Evolutionary conservation across 2,888 invertebrate genomes (phyloP), one percentile per base, ranked within the genome.

Genomic region (Bruchidius siliquastri): DNA sequence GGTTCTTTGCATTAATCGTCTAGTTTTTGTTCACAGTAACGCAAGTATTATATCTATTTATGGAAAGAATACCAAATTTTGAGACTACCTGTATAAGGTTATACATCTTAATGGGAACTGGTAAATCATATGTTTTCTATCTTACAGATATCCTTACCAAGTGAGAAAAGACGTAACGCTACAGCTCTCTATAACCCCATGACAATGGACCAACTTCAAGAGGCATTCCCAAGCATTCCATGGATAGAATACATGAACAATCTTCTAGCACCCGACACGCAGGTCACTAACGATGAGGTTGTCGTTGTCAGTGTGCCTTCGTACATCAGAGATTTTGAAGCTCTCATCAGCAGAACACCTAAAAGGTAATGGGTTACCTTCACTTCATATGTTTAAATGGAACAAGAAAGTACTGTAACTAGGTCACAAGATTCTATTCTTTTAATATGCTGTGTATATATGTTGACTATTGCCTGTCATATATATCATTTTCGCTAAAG

Each of bases 121-220:
- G n/a, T n/a, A n/a, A n/a, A n/a, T 26, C 26, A 4, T 8, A 26
- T 26, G 2, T 49, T 49, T 49, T 49, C 1, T 13, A 49, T 72
- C 75, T 78, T 79, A 75, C 84, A 95, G 95, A 94, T 94, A 81
- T 95, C 95, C 8, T 88, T 94, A 84, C 96, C 96, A 4, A 91
- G 93, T 80, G 97, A 97, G 84, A 94, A 97, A 86, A 91, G 97
- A 69, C 91, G 97, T 77, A 96, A 98, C 85, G 95, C 96, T 8
- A 93, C 95, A 4, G 92, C 92, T 78, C 88, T 97, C n/a, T 97
- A 97, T 88, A 97, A 98, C 82, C 94, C 96, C 8, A 96, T 95
- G 92, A 94, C 93, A 0, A 88, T 98, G n/a, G 86, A 87, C 0
- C 90, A 97, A 80, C 86, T 98, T 68, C 92, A 94, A 82, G 82